Evolutionary conservation across 2,888 invertebrate genomes (phyloP), one percentile per base, ranked within the genome.

Genomic region (Napeogenes inachia): DNA sequence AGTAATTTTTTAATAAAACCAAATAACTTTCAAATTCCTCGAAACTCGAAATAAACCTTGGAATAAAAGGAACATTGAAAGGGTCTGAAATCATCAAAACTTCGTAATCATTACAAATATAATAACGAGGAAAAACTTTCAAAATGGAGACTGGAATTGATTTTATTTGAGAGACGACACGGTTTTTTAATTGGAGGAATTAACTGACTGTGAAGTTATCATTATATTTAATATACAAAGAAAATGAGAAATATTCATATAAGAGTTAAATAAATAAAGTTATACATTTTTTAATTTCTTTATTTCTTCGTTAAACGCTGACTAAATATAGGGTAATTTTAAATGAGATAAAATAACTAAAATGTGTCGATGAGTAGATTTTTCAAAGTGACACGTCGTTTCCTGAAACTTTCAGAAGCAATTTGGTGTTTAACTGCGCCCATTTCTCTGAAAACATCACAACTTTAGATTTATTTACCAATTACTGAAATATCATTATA

Each of bases 151-250:
- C 76, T 72, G 72, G 78, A 81, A 89, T 89, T 89, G 89, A 89
- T 88, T 89, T 87, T 89, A 89, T 89, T 89, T 88, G 84, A 68
- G 77, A 83, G 79, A 79, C 78, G 83, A 87, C 89, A 89, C 89
- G 89, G 85, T 88, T 89, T 89, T 89, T 89, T 85, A 85, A 88
- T 87, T 87, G 87, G 64, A 55, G 57, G 53, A 56, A n/a, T 13
- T 60, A 30, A 21, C 38, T 32, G 12, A 42, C 21, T 21, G 21
- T 21, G 21, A 21, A 21, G 21, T 21, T 21, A 21, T 21, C 21
- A 21, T 21, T 21, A 21, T 42, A 1, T 42, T 42, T 42, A 2
- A 42, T 42, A 42, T 42, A 42, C 10, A 42, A 42, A 42, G 42
- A 42, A 10, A 42, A 42, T 3, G 12, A 42, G 10, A 42, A 10